Base-by-base conservation (phyloP, 2,888 invertebrate genomes). In the Timema cristinae region DNA sequence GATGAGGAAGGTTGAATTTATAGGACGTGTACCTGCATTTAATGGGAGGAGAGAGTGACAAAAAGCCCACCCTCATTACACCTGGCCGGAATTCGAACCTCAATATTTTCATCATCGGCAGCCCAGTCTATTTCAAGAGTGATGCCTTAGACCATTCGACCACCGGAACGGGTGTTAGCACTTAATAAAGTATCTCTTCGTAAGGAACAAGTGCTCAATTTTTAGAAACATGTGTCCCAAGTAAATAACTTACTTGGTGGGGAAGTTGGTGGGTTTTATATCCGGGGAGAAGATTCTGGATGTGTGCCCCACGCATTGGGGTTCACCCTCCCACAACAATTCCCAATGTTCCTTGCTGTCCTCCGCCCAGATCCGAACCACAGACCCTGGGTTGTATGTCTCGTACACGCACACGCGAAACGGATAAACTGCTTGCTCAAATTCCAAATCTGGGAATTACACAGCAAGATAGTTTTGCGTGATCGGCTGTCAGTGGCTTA, bases 381-480 rank as follows among this genome's bases (percentile, higher is more conserved):
- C 86, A 5, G 92, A 91, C 48, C 94, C 94, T 0, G 94, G 94
- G 81, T 94, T 93, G 78, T 91, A 94, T 0, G 93, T 93, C 83
- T 95, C 94, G 80, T 91, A 95, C 73, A 95, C 86, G 1, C 88
- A 88, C 71, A 95, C 86, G 77, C 88, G 85, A 67, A 88, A 81
- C 7, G 92, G 92, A 78, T 88, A 87, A 5, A 92, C 91, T 68
- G 87, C 84, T 75, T 83, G 84, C 79, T 89, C 87, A 82, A 90
- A 92, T 77, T 86, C 88, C 78, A 88, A 85, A 84, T 89, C 90
- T 89, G 75, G 76, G 79, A 78, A 72, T 61, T 56, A 50, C 13
- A 59, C 2, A 2, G 7, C 1, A 10, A 59, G 32, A 32, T 32
- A 32, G 1, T 1, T 32, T 32, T 32, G 32, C 32, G 32, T 32